Evolutionary conservation across 2,888 invertebrate genomes (phyloP), one percentile per base, ranked within the genome.

Genomic region (Schrankia costaestrigalis): DNA sequence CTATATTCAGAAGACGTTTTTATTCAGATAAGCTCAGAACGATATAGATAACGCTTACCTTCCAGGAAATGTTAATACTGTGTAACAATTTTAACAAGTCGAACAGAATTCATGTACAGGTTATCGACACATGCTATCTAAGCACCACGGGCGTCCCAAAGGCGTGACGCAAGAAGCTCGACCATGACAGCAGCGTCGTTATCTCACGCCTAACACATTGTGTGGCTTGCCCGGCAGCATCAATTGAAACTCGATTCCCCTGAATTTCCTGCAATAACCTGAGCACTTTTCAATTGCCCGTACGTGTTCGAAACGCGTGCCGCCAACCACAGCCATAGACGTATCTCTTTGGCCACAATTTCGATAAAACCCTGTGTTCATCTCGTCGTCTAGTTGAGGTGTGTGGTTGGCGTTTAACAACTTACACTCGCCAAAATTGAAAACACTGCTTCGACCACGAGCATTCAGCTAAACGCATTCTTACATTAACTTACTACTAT

Each of bases 281-380:
- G 71, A 69, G 72, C 78, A 69, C 59, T 76, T 81, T 85, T 85
- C 85, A 83, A 85, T 84, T 74, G 78, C 67, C 61, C 57, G 67
- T 71, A 78, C 79, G 78, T 78, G 78, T 71, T 67, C 59, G 46
- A 43, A 71, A 73, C 81, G 80, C 81, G 80, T 82, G 80, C 83
- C 77, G 74, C 72, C 74, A 56, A 78, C 57, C 59, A 62, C 77
- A 74, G 69, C 63, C 63, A 71, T 76, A 62, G 58, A 61, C 60
- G 64, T 68, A 67, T 64, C 62, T 64, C 62, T 54, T 42, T 48
- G 56, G 60, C 71, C 63, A 78, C 71, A 75, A 76, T 80, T 81
- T 72, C 59, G 55, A 73, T 75, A 74, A 78, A 79, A 73, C 69
- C 76, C 79, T 66, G 66, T 77, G 56, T 77, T 80, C 74, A 67